These are phyloP conservation scores for Hepsetus odoe DNA, from an alignment of 2,113 vertebrate species.

Conservation along the genomic window DNA sequence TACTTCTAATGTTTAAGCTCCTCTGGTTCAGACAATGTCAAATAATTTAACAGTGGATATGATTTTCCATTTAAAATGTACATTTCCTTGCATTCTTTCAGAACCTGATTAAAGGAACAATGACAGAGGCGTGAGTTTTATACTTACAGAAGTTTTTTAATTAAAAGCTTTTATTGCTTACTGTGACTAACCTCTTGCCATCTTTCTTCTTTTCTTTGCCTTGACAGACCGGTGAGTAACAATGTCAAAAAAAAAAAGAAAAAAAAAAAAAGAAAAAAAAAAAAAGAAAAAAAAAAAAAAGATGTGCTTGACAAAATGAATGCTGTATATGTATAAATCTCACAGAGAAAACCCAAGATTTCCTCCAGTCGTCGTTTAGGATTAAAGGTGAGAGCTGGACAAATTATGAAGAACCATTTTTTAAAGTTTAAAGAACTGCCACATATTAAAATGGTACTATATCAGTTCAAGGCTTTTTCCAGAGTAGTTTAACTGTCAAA, in stretches of 20 bases:
- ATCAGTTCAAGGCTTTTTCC: too few species aligned
- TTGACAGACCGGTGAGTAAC: conserved; percentile 60
- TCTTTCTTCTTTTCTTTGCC: conserved; percentile 36
- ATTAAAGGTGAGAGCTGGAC: conserved; percentile 55
- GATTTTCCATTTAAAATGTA: neutral
- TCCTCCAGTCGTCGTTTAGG: conserved; percentile 62
- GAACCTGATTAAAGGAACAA: conserved; percentile 36
- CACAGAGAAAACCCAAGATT: conserved; percentile 65
- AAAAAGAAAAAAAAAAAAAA: neutral
- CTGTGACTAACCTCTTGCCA: neutral
- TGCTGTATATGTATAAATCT: neutral
- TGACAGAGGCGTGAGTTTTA: conserved; percentile 64
- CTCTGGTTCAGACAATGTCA: neutral
- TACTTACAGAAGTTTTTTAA: neutral
- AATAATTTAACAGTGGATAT: neutral
- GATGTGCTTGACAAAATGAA: neutral
- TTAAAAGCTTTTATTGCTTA: neutral
- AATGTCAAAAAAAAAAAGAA: neutral
- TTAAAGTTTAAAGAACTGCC: neutral
- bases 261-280: neutral
- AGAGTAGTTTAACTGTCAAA: too few species aligned
- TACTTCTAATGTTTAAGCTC: too few species aligned
- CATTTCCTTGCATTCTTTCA: conserved; percentile 5
- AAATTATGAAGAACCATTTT: neutral
- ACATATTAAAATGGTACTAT: too few species aligned